Percentiles rank a stretch among this genome's conserved stretches.
Evolutionary conservation across 2,888 invertebrate genomes (phyloP).

Genomic region (Aphrophora alni): DNA sequence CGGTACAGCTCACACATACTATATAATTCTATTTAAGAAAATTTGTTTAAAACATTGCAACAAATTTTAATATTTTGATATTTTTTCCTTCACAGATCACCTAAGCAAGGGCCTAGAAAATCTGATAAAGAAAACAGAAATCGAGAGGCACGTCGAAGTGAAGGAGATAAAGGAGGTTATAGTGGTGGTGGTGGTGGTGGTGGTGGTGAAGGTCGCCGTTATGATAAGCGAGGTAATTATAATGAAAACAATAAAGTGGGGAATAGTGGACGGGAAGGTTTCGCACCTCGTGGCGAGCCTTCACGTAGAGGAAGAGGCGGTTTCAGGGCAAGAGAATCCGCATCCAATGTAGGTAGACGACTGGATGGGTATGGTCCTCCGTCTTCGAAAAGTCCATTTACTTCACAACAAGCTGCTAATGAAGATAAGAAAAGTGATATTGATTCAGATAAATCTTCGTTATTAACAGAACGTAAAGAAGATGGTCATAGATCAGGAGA

Average conservation of each 20-base stretch:
- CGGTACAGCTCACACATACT: too few relatives aligned
- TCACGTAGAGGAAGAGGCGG: constrained; percentile 81
- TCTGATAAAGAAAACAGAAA: constrained; percentile 67
- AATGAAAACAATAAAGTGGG: constrained; percentile 49
- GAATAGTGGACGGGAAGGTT: constrained; percentile 66
- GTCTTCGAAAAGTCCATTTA: constrained; percentile 78
- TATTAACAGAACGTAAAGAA: constrained; percentile 11
- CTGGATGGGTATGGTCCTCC: constrained; percentile 83
- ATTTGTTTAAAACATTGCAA: not conserved
- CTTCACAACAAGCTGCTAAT: not conserved
- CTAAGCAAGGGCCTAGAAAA: constrained; percentile 59
- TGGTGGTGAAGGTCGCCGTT: constrained; percentile 38
- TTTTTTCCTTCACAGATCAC: constrained; percentile 56
- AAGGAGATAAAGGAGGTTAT: constrained; percentile 36
- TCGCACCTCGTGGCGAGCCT: constrained; percentile 88
- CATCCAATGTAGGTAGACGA: constrained; percentile 61
- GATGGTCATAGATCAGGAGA: not conserved
- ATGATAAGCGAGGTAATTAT: constrained; percentile 50
- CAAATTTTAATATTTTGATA: not conserved
- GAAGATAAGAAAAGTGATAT: constrained; percentile 30
- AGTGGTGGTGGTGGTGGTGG: too few relatives aligned
- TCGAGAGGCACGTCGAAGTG: constrained; percentile 57
- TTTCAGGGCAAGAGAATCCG: constrained; percentile 6
- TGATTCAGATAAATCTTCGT: constrained; percentile 12
- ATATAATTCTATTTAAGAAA: too few relatives aligned